phyloP scores from a whole-genome alignment of 1,140 invertebrate species.

The Paramacrobiotus metropolitanus region DNA sequence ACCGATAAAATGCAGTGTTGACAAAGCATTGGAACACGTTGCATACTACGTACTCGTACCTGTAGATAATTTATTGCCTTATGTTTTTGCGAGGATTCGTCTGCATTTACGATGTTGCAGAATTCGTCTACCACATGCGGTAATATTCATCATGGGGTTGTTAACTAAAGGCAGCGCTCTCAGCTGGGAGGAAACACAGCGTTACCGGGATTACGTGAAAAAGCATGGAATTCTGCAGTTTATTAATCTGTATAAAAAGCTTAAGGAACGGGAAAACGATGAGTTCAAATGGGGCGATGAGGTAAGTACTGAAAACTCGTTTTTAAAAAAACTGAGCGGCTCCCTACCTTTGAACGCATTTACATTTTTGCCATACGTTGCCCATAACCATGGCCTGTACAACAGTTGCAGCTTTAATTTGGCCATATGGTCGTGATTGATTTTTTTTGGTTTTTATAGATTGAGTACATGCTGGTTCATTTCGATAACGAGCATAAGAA shows the following conservation, averaged over 20 bases:
- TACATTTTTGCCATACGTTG: too few species aligned
- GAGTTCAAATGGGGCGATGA: conserved; percentile 95
- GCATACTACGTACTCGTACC: too few species aligned
- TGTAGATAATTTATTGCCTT: too few species aligned
- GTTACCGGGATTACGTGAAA: conserved; percentile 58
- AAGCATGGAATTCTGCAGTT: conserved; percentile 83
- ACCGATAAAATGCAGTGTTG: too few species aligned
- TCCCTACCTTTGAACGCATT: too few species aligned
- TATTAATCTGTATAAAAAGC: conserved; percentile 62
- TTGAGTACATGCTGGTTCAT: conserved; percentile 88
- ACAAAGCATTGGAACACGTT: too few species aligned
- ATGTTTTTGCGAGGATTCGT: too few species aligned
- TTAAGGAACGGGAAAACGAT: conserved; percentile 72
- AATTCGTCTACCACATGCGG: too few species aligned
- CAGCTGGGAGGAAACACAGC: conserved; percentile 82
- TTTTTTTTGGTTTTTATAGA: conserved; percentile 24
- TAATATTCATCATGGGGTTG: too few species aligned
- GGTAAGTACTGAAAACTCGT: conserved; percentile 28
- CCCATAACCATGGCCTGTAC: too few species aligned
- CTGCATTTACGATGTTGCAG: too few species aligned
- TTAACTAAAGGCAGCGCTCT: conserved; percentile 78
- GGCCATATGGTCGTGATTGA: not conserved
- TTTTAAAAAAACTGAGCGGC: too few species aligned
- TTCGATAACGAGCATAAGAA: conserved; percentile 67
- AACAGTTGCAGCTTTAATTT: not conserved